These are phyloP conservation scores for Anguilla anguilla DNA, from an alignment of 2,797 vertebrate genomes.

Conservation along the genomic window DNA sequence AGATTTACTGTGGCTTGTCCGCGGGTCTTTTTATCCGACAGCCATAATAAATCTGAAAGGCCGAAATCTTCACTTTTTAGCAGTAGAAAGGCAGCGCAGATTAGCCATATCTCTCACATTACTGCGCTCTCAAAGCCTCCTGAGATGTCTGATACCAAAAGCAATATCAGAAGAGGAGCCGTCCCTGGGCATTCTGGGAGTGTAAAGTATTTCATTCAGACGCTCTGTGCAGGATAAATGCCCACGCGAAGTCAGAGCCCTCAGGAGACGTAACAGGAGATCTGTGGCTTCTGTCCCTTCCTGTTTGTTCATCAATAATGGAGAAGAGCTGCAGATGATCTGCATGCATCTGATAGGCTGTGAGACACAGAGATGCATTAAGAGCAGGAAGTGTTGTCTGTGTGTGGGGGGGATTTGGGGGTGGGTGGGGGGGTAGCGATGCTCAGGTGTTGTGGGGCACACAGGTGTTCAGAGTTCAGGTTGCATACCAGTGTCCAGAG, in stretches of 20 bases:
- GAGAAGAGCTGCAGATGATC: slow-evolving; percentile 28
- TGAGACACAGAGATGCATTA: neutral
- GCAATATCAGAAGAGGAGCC: neutral
- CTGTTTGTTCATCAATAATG: slow-evolving; percentile 43
- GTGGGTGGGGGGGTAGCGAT: neutral
- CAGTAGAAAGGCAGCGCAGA: slow-evolving; percentile 53
- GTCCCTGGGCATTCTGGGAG: neutral
- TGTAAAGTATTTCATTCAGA: slow-evolving; percentile 12
- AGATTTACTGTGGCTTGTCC: slow-evolving; percentile 62
- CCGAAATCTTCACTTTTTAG: slow-evolving; percentile 49
- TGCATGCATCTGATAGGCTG: neutral
- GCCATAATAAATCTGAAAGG: slow-evolving; percentile 61
- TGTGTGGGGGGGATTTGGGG: neutral
- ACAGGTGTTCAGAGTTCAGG: neutral
- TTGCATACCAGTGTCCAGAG: neutral
- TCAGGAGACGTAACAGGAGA: slow-evolving; percentile 39
- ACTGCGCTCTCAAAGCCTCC: neutral
- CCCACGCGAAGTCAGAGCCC: slow-evolving; percentile 25
- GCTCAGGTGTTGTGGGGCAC: neutral
- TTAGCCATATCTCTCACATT: neutral
- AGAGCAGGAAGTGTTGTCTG: neutral
- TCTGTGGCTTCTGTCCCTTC: slow-evolving; percentile 37
- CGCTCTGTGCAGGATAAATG: slow-evolving; percentile 8
- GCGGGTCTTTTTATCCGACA: slow-evolving; percentile 55
- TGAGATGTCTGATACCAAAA: neutral